These are phyloP conservation scores for Tupaia tana DNA, from an alignment of 2,113 vertebrate species.

Conservation along the genomic window DNA sequence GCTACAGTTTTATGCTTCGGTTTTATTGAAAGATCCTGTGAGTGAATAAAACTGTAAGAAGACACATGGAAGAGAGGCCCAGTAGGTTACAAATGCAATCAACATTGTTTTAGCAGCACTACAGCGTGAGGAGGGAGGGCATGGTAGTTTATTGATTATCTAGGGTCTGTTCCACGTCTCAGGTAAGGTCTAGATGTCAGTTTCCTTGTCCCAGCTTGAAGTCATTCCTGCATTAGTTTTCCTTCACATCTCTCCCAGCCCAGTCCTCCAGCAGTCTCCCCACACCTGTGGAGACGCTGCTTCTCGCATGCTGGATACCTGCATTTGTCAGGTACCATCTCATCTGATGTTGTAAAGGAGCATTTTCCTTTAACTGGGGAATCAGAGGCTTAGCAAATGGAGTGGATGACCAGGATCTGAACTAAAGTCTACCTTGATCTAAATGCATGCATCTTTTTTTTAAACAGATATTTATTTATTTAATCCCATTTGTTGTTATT, in stretches of 20 bases:
- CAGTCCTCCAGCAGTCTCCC: too few relatives aligned
- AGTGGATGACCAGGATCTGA: not conserved
- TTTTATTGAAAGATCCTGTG: constrained; percentile 39
- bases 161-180: too few relatives aligned
- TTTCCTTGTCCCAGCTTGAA: too few relatives aligned
- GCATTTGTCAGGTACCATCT: not conserved
- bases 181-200: not conserved
- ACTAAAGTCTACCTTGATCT: not conserved
- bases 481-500: too few relatives aligned
- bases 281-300: too few relatives aligned
- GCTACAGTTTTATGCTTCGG: constrained; percentile 11
- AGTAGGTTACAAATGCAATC: not conserved
- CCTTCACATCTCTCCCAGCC: too few relatives aligned
- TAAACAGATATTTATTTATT: too few relatives aligned
- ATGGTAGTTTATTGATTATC: not conserved
- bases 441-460: not conserved
- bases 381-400: not conserved
- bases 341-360: not conserved
- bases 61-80: not conserved
- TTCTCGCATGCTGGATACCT: too few relatives aligned
- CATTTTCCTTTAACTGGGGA: not conserved
- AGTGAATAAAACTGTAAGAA: constrained; percentile 43
- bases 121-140: not conserved
- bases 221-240: too few relatives aligned
- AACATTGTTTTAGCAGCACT: not conserved